phyloP scores from a whole-genome alignment of 1,140 invertebrate species.

The Cardiocondyla obscurior region DNA sequence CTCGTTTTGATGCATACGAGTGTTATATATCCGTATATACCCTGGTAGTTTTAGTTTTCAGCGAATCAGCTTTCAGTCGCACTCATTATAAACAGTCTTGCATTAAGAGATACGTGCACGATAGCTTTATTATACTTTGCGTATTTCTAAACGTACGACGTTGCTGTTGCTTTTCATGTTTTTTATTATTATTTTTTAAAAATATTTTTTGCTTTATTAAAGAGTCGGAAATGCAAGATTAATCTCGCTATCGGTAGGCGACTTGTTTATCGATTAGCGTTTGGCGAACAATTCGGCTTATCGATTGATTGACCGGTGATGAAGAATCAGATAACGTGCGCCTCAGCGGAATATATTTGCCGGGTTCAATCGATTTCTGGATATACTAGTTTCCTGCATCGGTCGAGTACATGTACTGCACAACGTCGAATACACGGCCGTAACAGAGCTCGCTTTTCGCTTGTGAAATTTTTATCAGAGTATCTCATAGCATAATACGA shows the following conservation, averaged over 20 bases:
- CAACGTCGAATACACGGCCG: neutral
- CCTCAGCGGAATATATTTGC: neutral
- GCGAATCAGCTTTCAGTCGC: conserved; percentile 35
- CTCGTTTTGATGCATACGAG: neutral
- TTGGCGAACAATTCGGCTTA: conserved; percentile 19
- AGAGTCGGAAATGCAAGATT: neutral
- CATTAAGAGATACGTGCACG: neutral
- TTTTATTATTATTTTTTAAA: too few species aligned
- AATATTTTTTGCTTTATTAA: neutral
- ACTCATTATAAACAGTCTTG: conserved; percentile 38
- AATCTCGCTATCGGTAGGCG: conserved; percentile 1
- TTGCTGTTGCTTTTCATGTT: neutral
- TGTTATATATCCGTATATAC: neutral
- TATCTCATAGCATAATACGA: neutral
- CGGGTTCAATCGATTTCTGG: conserved; percentile 14
- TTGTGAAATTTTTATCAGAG: neutral
- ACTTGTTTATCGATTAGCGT: conserved; percentile 23
- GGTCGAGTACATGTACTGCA: neutral
- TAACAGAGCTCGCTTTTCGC: neutral
- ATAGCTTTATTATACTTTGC: conserved; percentile 9
- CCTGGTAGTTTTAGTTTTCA: conserved; percentile 34
- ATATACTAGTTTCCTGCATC: neutral
- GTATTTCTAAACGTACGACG: neutral
- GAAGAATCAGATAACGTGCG: conserved; percentile 21
- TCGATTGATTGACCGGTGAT: conserved; percentile 34